These are phyloP conservation scores for Teinopalpus imperialis DNA, from an alignment of 2,888 invertebrate genomes.

Conservation along the genomic window DNA sequence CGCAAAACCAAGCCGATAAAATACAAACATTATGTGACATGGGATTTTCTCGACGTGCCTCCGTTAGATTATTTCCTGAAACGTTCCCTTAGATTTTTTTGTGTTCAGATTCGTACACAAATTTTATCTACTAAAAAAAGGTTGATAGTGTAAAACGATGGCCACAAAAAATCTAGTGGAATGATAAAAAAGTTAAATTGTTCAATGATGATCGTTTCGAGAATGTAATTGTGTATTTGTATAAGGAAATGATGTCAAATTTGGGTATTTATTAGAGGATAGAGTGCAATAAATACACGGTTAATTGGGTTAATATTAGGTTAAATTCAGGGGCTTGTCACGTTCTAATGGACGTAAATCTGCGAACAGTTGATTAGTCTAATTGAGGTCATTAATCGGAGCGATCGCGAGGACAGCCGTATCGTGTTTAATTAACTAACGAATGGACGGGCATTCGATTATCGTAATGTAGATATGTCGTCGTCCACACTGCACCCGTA, in stretches of 20 bases:
- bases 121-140: too few species aligned
- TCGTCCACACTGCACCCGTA: conserved; percentile 34
- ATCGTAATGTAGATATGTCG: conserved; percentile 65
- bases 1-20: conserved; percentile 53
- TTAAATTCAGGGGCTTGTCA: conserved; percentile 29
- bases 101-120: too few species aligned
- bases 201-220: too few species aligned
- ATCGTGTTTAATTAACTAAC: conserved; percentile 80
- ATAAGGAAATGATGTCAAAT: too few species aligned
- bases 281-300: conserved; percentile 40
- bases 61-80: conserved; percentile 41
- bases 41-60: conserved; percentile 47
- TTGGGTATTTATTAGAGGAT: too few species aligned
- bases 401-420: conserved; percentile 63
- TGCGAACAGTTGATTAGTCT: conserved; percentile 71
- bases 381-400: conserved; percentile 73
- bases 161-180: too few species aligned
- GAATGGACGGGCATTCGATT: conserved; percentile 66
- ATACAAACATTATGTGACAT: conserved; percentile 57
- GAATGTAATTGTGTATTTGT: too few species aligned
- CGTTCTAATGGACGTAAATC: conserved; percentile 56
- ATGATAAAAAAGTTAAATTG: too few species aligned
- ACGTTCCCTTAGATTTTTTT: conserved; percentile 29
- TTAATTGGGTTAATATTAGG: conserved; percentile 41
- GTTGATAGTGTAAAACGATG: too few species aligned